Evolutionary conservation across 2,888 invertebrate genomes (phyloP), one percentile per base, ranked within the genome.

Genomic region (Isoperla grammatica): DNA sequence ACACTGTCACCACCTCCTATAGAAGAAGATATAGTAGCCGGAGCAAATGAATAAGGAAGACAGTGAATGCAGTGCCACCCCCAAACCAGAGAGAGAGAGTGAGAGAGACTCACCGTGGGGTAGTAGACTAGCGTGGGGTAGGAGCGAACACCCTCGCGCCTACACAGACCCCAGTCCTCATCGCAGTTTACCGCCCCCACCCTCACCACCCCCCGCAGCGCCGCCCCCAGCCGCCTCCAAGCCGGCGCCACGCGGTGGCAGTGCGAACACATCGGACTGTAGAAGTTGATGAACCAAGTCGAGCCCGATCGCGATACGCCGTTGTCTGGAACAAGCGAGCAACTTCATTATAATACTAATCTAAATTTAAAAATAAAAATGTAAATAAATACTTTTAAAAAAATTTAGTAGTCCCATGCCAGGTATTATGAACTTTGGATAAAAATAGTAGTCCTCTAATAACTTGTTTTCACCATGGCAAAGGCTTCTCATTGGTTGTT

Each of bases 171-270:
- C 77, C 86, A 88, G 70, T 92, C 88, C 71, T 91, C 90, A 75
- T 88, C 88, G 74, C 93, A 94, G 72, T 94, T 93, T 0, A 94
- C 89, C 35, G 91, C 92, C 37, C 86, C 93, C 57, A 94, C 78
- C 72, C 86, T 80, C 2, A 90, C 82, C 60, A 90, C 87, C 55
- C 90, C 91, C 70, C 89, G 86, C 64, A 92, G 79, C 67, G 86
- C 81, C 67, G 82, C 79, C 11, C 91, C 90, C 61, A 94, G 72
- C 69, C 84, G 83, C 60, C 90, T 81, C 93, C 93, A 94, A 73
- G 82, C 80, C 8, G 91, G 89, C 1, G 89, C 90, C 66, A 93
- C 76, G 64, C 81, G 81, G 71, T 92, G 91, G 70, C 93, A 94
- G 66, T 92, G 92, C 17, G 86, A 85, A 70, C 93, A 93, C 71